Evolutionary conservation across 2,888 invertebrate species (phyloP).

Genomic region (Pharmacophagus antenor): DNA sequence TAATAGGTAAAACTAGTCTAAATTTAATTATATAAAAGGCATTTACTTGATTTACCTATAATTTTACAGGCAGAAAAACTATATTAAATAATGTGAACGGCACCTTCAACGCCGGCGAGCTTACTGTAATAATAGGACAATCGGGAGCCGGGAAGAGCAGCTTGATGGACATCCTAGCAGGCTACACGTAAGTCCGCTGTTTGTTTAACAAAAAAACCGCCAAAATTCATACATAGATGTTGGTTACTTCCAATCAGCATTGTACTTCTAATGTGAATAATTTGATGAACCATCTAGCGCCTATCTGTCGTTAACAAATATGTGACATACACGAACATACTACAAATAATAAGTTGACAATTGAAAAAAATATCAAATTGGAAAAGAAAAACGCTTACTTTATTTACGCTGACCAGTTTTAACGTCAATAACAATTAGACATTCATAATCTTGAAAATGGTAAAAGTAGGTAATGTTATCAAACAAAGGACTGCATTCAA

Average conservation of each 20-base stretch:
- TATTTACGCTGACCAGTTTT: background rate
- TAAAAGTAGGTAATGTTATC: conserved; percentile 4
- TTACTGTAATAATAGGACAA: conserved; percentile 93
- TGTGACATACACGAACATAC: background rate
- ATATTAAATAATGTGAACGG: conserved; percentile 84
- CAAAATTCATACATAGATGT: background rate
- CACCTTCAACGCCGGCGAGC: conserved; percentile 86
- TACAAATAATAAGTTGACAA: too few species aligned
- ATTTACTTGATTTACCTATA: background rate
- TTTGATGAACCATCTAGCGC: background rate
- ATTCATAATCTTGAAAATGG: background rate
- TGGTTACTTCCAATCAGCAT: background rate
- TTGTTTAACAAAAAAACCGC: background rate
- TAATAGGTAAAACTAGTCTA: background rate
- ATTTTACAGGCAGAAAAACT: conserved; percentile 77
- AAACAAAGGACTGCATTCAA: conserved; percentile 7
- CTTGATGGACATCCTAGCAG: conserved; percentile 92
- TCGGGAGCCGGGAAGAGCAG: conserved; percentile 95
- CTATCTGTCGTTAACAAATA: background rate
- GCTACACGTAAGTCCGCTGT: conserved; percentile 87
- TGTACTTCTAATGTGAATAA: background rate
- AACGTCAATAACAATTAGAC: background rate
- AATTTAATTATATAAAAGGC: background rate
- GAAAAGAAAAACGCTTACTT: background rate
- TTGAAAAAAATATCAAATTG: too few species aligned